Conservation (phyloP, 2,888 invertebrate genomes). For the Amiota minor region DNA sequence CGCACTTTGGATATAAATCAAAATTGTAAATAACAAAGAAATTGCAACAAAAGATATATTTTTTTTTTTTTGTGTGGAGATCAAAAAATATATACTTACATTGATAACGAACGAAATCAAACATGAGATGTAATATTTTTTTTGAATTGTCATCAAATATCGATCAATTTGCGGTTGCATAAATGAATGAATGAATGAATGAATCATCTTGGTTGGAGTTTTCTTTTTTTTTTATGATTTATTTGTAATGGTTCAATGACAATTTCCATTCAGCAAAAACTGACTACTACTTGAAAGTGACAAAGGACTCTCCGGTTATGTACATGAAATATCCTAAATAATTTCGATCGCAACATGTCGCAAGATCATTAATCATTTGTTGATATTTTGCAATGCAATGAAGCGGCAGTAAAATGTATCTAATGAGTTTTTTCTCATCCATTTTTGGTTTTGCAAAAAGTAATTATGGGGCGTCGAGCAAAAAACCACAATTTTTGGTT, state of each 20-base stretch:
- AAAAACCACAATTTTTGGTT: conserved; percentile 18
- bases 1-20: conserved; percentile 51
- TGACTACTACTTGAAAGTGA: too few relatives aligned
- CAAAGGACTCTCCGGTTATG: too few relatives aligned
- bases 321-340: too few relatives aligned
- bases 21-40: conserved; percentile 28
- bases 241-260: conserved; percentile 15
- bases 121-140: background rate
- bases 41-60: conserved; percentile 26
- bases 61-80: background rate
- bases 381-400: background rate
- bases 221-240: conserved; percentile 5
- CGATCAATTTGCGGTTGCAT: conserved; percentile 31
- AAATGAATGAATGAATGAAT: background rate
- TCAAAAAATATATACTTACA: conserved; percentile 12
- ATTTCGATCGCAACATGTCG: background rate
- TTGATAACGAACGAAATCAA: conserved; percentile 10
- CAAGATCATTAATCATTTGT: conserved; percentile 15
- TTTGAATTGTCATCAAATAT: conserved; percentile 31
- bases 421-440: conserved; percentile 7
- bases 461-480: conserved; percentile 1
- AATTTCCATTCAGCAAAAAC: too few relatives aligned
- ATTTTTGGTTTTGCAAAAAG: conserved; percentile 3
- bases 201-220: accelerated
- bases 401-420: conserved; percentile 20